Base-by-base conservation (phyloP, 2,113 vertebrate species). In the Melospiza georgiana region DNA sequence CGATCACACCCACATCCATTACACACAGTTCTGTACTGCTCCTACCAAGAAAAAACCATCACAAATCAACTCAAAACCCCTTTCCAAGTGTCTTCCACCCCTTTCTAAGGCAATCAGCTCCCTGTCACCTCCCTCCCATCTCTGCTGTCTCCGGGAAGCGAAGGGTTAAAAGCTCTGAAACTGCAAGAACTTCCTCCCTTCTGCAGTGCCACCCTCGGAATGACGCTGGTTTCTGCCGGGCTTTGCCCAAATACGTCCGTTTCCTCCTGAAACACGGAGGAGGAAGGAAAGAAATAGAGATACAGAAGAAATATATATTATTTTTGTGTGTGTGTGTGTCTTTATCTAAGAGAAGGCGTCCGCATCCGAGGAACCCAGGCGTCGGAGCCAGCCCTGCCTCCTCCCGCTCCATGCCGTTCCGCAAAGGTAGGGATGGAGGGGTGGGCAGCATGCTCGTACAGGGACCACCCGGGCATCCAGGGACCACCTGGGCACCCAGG, bases 171-270 rank as follows among this genome's bases (percentile, higher is more conserved):
- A 59, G 33, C 83, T 51, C 72, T 7, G 68, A 89, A 92, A 84
- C 41, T 1, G 44, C 74, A 85, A 73, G 90, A 94, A 82, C 94
- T 96, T 94, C 93, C 96, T 95, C 92, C 95, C 92, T n/a, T 54
- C 78, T 31, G 81, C 91, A 96, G 95, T 21, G 82, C 88, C 97
- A 88, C 93, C 97, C 97, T 84, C 89, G 71, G 28, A 82, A 37
- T 96, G 96, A 97, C 97, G 96, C 84, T 18, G 49, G 8, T 57
- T 87, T 77, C 80, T 84, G 94, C 55, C 39, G 27, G 80, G 51
- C 84, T 80, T 88, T 96, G 89, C 92, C 97, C 94, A 91, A 96
- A 94, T 97, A 95, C 86, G 96, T 92, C 94, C 24, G n/a, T 94
- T 96, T 94, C 96, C 95, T 97, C 55, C 72, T 88, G 25, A 96